Evolutionary conservation across 2,797 vertebrate species (phyloP).

Genomic region (Tachyglossus aculeatus): DNA sequence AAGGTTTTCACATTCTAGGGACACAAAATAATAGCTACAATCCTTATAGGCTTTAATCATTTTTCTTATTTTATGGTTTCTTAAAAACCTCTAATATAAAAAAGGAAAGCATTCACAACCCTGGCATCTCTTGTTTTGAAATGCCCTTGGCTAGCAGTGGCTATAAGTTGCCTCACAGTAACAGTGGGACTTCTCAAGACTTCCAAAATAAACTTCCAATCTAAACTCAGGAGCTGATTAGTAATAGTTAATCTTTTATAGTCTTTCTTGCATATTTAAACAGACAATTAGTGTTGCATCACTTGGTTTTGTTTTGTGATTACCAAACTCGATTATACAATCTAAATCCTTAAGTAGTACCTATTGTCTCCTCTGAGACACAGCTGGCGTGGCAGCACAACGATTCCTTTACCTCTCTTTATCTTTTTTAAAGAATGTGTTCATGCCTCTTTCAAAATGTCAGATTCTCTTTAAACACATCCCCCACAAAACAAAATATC

Average conservation of each 20-base stretch:
- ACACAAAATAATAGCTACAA: slow-evolving; percentile 43
- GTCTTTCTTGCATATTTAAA: background rate
- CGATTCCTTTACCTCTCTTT: background rate
- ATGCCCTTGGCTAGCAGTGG: background rate
- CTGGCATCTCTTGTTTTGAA: background rate
- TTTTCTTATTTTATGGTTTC: slow-evolving; percentile 47
- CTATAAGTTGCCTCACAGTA: background rate
- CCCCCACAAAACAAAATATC: background rate
- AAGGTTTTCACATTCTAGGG: slow-evolving; percentile 5
- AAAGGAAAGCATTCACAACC: background rate
- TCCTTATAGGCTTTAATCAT: slow-evolving; percentile 12
- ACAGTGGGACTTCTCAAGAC: background rate
- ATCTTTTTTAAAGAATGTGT: background rate
- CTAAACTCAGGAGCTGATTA: rapidly evolving
- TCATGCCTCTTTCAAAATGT: background rate
- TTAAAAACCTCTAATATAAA: background rate
- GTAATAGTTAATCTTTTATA: background rate
- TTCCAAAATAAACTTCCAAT: background rate
- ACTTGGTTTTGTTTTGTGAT: background rate
- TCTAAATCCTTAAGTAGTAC: rapidly evolving
- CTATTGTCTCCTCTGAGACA: background rate
- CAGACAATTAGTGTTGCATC: background rate
- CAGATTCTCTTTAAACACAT: background rate
- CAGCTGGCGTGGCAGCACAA: slow-evolving; percentile 5
- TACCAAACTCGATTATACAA: background rate